phyloP scores from a whole-genome alignment of 2,113 vertebrate species.

The Pseudopipra pipra region DNA sequence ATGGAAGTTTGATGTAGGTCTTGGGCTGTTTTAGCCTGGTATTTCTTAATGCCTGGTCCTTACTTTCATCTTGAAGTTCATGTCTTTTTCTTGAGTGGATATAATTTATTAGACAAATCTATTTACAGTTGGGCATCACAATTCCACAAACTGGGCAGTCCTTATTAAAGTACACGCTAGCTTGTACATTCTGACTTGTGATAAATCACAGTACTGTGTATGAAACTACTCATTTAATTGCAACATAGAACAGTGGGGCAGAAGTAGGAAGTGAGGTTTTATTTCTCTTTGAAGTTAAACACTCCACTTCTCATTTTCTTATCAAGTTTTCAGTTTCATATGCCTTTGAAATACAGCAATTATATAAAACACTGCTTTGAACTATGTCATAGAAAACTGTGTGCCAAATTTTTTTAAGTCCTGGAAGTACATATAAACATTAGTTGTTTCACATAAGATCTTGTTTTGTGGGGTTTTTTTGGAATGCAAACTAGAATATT shows the following conservation, averaged over 20 bases:
- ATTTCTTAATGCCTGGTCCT: background rate
- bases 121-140: background rate
- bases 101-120: background rate
- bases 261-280: constrained; percentile 15
- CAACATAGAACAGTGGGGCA: background rate
- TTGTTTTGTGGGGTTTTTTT: background rate
- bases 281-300: constrained; percentile 47
- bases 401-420: constrained; percentile 34
- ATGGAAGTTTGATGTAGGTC: background rate
- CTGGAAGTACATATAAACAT: background rate
- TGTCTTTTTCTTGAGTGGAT: background rate
- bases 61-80: background rate
- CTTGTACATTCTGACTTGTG: background rate
- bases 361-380: constrained; percentile 41
- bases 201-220: background rate
- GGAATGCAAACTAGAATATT: constrained; percentile 44
- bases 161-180: background rate
- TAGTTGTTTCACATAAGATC: constrained; percentile 16
- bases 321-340: constrained; percentile 47
- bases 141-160: background rate
- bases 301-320: constrained; percentile 29
- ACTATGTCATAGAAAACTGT: constrained; percentile 6
- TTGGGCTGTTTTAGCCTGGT: background rate
- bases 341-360: constrained; percentile 62
- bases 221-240: background rate